Base-by-base conservation (phyloP, 2,797 vertebrate species). In the Myotis daubentonii region DNA sequence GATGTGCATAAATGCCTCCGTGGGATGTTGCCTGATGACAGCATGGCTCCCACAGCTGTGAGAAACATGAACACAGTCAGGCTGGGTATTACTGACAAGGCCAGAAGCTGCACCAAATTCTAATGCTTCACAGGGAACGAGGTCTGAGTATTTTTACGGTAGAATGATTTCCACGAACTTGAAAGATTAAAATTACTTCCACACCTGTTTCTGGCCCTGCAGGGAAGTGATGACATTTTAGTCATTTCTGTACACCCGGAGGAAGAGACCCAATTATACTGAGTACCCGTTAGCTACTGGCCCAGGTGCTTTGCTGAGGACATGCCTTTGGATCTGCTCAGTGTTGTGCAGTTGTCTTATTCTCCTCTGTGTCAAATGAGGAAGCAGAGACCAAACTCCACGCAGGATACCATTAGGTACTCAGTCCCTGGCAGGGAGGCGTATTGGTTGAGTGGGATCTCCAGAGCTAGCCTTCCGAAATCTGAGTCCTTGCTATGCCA, bases 161-260 rank as follows among this genome's bases (percentile, higher is more conserved):
- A 75, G 92, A 92, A 92, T 94, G 81, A 93, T 95, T 91, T 93
- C 88, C 60, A 70, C 5, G 47, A 80, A 87, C 66, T 38, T 1
- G 87, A 96, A 96, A 79, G 75, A 94, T 92, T 93, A 33, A 83
- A 90, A 83, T 97, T 71, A 84, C 82, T 94, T 92, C 85, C 25
- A n/a, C 66, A 60, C 79, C 82, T 88, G 62, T 88, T 96, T 28
- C 82, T 3, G 47, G 55, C 82, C 65, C 90, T 74, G 57, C 87
- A 90, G 84, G 94, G 87, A 90, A 89, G 66, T 92, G 87, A 94
- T 94, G 87, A 82, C 30, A 90, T 92, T 82, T 87, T 82, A 82
- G 90, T 87, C 76, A 65, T 87, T 89, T 92, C 79, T 71, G 4
- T 78, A 36, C 2, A 20, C 23, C 66, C 75, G 12, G 82, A 95